Evolutionary conservation across 2,797 vertebrate genomes (phyloP).

Genomic region (Sphenopsis melanotis): DNA sequence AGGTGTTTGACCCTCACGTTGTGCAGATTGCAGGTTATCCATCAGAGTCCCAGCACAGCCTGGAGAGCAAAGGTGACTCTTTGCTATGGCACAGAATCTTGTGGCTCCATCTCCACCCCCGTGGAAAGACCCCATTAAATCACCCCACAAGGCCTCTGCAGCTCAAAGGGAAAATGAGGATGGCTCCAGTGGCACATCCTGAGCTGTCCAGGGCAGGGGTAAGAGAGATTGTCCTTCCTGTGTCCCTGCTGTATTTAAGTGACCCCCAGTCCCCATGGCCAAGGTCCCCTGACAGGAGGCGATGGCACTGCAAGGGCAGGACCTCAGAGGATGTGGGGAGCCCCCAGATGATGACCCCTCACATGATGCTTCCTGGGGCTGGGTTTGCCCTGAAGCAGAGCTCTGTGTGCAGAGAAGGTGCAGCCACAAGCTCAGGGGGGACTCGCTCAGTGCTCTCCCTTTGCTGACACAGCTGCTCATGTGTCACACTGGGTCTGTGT

Average conservation of each 20-base stretch:
- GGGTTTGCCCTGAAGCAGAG: background rate
- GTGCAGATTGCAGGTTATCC: background rate
- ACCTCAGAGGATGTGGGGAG: background rate
- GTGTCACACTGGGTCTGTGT: background rate
- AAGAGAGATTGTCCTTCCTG: background rate
- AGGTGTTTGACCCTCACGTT: background rate
- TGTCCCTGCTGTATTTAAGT: background rate
- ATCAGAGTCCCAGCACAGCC: background rate
- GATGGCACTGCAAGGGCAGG: background rate
- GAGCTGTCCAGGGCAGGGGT: background rate
- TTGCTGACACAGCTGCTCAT: background rate
- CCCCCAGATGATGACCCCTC: background rate
- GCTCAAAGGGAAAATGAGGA: background rate
- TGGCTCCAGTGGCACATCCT: rapidly evolving
- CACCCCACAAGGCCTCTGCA: background rate
- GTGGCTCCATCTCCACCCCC: background rate
- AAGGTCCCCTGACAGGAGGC: background rate
- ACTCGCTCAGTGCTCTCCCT: background rate
- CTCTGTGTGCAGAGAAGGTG: background rate
- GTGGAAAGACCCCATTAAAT: background rate
- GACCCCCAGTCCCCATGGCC: background rate
- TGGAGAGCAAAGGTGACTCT: background rate
- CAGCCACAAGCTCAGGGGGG: background rate
- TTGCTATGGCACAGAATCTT: no score
- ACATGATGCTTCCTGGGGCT: background rate